Evolutionary conservation across 2,797 vertebrate species (phyloP), one percentile per base, ranked within the genome.

Genomic region (Spinibarbus caldwelli): DNA sequence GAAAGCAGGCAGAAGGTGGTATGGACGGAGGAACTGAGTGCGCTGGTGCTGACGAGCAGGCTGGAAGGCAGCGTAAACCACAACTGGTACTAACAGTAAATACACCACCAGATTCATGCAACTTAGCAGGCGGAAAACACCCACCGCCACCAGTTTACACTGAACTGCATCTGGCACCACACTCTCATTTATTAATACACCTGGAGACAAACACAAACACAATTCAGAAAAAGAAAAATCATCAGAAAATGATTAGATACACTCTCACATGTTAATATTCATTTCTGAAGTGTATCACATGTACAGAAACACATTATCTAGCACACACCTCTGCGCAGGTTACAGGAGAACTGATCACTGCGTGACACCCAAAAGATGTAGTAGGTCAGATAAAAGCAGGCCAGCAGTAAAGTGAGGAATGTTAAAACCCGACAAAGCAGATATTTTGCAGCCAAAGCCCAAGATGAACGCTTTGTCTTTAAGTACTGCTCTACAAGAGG

Each of bases 401-500:
- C 95, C 79, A 96, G 66, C 67, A 97, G 87, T 34, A 98, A 92
- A 75, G 95, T 96, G 38, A 93, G 45, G 59, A 99, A 91, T 0
- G 96, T 97, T 70, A 97, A 88, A 82, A 94, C 90, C 7, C 96
- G 95, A 85, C 97, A 98, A 5, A 90, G 88, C 34, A 99, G 91
- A 89, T 99, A 99, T 76, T 95, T 97, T 23, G 94, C 54, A 36
- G 97, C 95, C 8, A 99, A 93, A 71, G 89, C 82, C 83, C 80
- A 94, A 14, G 95, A 96, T 77, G 90, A 93, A 73, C 93, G 96
- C 91, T 99, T 99, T 0, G 97, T 98, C 93, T 96, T 97, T 91
- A 99, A 93, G 89, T 99, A 99, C 89, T 98, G 97, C 88, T 99
- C 97, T 90, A 99, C 98, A 64, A 99, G 95, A 10, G 97, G 98